These are phyloP conservation scores for Quadriops clusia DNA, from an alignment of 2,888 invertebrate species.

Conservation along the genomic window DNA sequence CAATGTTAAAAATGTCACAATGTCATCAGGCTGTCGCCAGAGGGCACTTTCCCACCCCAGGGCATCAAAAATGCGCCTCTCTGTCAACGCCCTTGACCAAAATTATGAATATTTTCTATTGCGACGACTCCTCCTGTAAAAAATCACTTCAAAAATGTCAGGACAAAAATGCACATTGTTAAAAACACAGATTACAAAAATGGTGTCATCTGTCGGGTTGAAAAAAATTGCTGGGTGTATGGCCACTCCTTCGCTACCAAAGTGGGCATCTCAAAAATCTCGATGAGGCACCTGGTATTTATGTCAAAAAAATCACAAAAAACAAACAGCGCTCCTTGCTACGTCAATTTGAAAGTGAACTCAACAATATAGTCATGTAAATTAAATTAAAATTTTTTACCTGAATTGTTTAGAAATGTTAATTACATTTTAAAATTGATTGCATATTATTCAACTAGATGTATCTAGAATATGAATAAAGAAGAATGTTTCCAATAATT, in stretches of 20 bases:
- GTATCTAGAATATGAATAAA: too few species aligned
- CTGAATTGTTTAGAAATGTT: too few species aligned
- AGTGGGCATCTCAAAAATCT: slow-evolving; percentile 22
- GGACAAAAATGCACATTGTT: slow-evolving; percentile 24
- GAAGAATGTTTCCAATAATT: too few species aligned
- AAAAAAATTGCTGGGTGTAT: slow-evolving; percentile 17
- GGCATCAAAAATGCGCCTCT: slow-evolving; percentile 37
- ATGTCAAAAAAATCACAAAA: slow-evolving; percentile 22
- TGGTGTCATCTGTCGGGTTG: slow-evolving; percentile 12
- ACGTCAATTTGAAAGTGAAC: too few species aligned
- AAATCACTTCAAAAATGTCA: slow-evolving; percentile 35
- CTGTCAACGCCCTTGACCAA: slow-evolving; percentile 35
- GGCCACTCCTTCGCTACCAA: slow-evolving; percentile 19
- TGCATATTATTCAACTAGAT: too few species aligned
- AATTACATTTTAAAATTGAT: too few species aligned
- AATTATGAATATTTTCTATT: slow-evolving; percentile 23
- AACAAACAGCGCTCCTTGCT: slow-evolving; percentile 37
- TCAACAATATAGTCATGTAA: too few species aligned
- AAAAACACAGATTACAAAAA: slow-evolving; percentile 27
- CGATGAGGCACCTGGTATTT: slow-evolving; percentile 32
- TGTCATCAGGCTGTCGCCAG: slow-evolving; percentile 38
- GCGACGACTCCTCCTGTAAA: slow-evolving; percentile 31
- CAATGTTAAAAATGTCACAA: slow-evolving; percentile 77
- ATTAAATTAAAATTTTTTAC: too few species aligned
- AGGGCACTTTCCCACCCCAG: slow-evolving; percentile 34